These are phyloP conservation scores for Sphinx pinastri DNA, from an alignment of 2,888 invertebrate species.

Conservation along the genomic window DNA sequence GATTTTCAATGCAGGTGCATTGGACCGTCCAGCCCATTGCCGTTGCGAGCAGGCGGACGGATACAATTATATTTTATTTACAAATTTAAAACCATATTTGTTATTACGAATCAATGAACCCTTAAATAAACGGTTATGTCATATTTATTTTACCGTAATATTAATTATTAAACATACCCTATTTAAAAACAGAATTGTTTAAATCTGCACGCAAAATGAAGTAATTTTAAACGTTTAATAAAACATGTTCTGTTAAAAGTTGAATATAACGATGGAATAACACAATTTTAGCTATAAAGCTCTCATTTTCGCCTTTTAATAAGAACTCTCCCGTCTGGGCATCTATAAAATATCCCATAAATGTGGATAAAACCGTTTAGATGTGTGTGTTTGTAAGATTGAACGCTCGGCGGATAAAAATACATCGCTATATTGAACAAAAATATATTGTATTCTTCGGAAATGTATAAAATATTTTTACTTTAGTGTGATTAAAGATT, in stretches of 20 bases:
- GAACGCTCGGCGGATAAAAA: slow-evolving; percentile 12
- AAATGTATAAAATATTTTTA: background rate
- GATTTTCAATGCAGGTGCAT: too few relatives aligned
- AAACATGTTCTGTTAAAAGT: background rate
- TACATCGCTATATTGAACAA: background rate
- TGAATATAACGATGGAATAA: background rate
- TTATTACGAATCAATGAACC: background rate
- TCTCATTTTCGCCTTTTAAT: slow-evolving; percentile 26
- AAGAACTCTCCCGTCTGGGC: slow-evolving; percentile 24
- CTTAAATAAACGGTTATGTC: background rate
- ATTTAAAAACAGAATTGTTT: background rate
- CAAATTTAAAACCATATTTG: background rate
- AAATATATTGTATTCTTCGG: background rate
- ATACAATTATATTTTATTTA: too few relatives aligned
- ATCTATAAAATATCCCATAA: slow-evolving; percentile 25
- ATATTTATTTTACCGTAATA: background rate
- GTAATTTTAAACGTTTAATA: background rate
- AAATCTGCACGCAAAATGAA: background rate
- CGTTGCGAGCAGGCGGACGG: too few relatives aligned
- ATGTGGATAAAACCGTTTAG: slow-evolving; percentile 24
- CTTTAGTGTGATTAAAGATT: background rate
- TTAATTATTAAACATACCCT: background rate
- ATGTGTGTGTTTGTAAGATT: slow-evolving; percentile 7
- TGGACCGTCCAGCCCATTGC: too few relatives aligned
- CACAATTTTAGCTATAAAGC: slow-evolving; percentile 21